Base-by-base conservation (phyloP, 1,140 invertebrate genomes). In the Eubasilissa regina region DNA sequence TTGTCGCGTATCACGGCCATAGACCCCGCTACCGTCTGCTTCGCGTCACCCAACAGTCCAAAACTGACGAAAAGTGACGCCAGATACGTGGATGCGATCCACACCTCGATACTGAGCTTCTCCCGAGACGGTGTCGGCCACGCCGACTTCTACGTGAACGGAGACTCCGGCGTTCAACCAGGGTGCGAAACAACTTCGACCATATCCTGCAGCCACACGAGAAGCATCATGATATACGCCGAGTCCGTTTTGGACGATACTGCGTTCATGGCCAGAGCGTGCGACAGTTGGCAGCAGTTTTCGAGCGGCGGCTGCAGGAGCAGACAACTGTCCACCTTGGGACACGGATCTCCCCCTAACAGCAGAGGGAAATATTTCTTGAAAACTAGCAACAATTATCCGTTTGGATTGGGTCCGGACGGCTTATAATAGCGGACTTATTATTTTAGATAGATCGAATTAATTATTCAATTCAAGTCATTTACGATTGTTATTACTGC, bases 81-180 rank as follows among this genome's bases (percentile, higher is more conserved):
- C 4, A 44, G 3, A 13, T 83, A 78, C 25, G 81, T 83, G 4
- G 81, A 83, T n/a, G 64, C 68, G 19, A 83, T 83, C n/a, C 76
- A 83, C 45, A 83, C 81, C 10, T 80, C 76, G 25, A 21, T 76
- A 0, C 15, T 80, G n/a, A 80, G 81, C 48, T 68, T 78, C 4
- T 66, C 43, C 6, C n/a, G 7, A 6, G 70, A 78, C 15, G 51
- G 25, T 8, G 47, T 80, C 4, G 81, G 81, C 4, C 81, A 82
- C 48, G 78, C 78, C 13, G 72, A 82, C 45, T 82, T 78, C 72
- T 78, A 78, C 51, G 68, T 82, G 6, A 82, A 82, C 19, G 75
- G 75, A 0, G 76, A 68, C 12, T 35, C 51, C 19, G 77, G 75
- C 43, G 4, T 48, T 6, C 81, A 82, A 35, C 78, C 81, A 21